Evolutionary conservation across 2,888 invertebrate genomes (phyloP).

Genomic region (Ophion costatus): DNA sequence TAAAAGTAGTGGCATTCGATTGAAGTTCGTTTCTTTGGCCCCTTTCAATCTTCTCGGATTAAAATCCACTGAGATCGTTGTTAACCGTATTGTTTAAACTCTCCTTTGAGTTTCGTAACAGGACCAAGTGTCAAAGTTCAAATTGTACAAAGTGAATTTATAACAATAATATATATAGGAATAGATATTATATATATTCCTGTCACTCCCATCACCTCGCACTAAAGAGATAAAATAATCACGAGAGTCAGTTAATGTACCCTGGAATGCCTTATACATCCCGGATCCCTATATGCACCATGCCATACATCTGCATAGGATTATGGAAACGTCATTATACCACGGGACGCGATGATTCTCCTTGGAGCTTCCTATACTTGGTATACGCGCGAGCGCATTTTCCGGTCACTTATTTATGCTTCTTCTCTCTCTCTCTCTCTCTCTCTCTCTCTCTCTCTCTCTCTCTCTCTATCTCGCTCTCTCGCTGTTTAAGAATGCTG

Average conservation of each 20-base stretch:
- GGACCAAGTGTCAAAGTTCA: no score
- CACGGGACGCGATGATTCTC: conserved; percentile 69
- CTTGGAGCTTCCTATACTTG: conserved; percentile 46
- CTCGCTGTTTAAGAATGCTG: background rate
- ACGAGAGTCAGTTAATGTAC: background rate
- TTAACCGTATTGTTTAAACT: no score
- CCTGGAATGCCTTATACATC: background rate
- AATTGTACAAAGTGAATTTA: no score
- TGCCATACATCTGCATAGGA: conserved; percentile 72
- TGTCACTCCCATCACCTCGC: no score
- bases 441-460: no score
- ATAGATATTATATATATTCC: no score
- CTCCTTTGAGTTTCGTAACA: no score
- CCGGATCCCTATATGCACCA: background rate
- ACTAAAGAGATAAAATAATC: background rate
- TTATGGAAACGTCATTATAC: conserved; percentile 72
- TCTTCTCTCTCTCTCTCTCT: no score
- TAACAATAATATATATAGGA: background rate
- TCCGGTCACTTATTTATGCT: conserved; percentile 39
- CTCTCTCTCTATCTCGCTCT: background rate
- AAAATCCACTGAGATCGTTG: no score
- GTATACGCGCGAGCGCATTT: conserved; percentile 16
- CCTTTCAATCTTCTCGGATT: no score
- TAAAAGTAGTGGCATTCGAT: no score
- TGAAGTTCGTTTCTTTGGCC: no score